These are phyloP conservation scores for Corythornis cristatus DNA, from an alignment of 2,113 vertebrate genomes.

Conservation along the genomic window DNA sequence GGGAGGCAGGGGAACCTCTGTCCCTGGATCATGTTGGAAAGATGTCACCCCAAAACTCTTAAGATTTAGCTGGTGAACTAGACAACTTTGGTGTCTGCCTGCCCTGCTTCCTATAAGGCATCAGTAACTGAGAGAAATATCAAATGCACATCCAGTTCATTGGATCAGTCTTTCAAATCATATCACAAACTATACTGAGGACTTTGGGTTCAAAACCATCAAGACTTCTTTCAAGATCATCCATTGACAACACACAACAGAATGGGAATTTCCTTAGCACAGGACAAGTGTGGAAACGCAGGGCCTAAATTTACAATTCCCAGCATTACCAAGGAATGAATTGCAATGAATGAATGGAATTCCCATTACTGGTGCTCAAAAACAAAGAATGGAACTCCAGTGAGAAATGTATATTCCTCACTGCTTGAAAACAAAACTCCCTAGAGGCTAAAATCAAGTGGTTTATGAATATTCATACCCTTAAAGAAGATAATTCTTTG, in stretches of 20 bases:
- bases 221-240: background rate
- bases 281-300: background rate
- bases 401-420: background rate
- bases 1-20: background rate
- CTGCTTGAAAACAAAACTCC: background rate
- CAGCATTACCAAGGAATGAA: background rate
- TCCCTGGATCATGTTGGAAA: background rate
- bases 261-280: background rate
- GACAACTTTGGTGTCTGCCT: background rate
- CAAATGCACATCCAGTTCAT: background rate
- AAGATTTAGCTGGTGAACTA: background rate
- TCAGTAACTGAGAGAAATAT: background rate
- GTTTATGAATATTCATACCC: background rate
- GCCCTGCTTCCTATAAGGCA: background rate
- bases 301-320: background rate
- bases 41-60: background rate
- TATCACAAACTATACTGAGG: background rate
- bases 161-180: background rate
- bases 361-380: background rate
- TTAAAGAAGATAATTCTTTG: background rate
- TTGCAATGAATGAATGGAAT: background rate
- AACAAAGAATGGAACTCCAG: background rate
- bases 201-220: background rate
- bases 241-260: background rate
- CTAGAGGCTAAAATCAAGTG: background rate